These are phyloP conservation scores for Polia nebulosa DNA, from an alignment of 2,888 invertebrate genomes.

Conservation along the genomic window DNA sequence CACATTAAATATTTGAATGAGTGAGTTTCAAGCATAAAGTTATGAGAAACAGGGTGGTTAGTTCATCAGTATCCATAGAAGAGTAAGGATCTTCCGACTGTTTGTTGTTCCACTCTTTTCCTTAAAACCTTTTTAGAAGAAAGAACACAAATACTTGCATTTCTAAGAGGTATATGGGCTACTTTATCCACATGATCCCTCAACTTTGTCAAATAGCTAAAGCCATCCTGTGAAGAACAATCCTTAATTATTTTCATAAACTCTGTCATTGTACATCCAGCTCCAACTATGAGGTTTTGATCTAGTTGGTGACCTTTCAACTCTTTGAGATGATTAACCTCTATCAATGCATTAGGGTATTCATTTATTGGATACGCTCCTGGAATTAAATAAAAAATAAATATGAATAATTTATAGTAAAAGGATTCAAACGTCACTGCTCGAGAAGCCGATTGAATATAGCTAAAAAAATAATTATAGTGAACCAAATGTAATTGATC, in stretches of 20 bases:
- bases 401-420: background rate
- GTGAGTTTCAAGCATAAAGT: too few species aligned
- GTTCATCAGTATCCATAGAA: too few species aligned
- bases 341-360: constrained; percentile 88
- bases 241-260: constrained; percentile 84
- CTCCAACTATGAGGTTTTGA: constrained; percentile 89
- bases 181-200: constrained; percentile 92
- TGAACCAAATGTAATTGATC: background rate
- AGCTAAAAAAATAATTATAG: background rate
- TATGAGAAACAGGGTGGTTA: too few species aligned
- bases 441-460: background rate
- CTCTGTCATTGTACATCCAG: constrained; percentile 89
- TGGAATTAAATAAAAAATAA: constrained; percentile 58
- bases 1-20: background rate
- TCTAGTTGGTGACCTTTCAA: constrained; percentile 83
- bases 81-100: too few species aligned
- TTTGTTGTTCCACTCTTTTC: background rate
- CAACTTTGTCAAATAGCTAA: constrained; percentile 90
- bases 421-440: background rate
- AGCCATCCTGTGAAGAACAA: constrained; percentile 78
- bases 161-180: constrained; percentile 93
- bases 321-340: constrained; percentile 91
- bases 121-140: background rate
- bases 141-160: constrained; percentile 86
- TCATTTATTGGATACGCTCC: constrained; percentile 81